Conservation (phyloP, 1,140 invertebrate genomes). For the Bombus confusus region DNA sequence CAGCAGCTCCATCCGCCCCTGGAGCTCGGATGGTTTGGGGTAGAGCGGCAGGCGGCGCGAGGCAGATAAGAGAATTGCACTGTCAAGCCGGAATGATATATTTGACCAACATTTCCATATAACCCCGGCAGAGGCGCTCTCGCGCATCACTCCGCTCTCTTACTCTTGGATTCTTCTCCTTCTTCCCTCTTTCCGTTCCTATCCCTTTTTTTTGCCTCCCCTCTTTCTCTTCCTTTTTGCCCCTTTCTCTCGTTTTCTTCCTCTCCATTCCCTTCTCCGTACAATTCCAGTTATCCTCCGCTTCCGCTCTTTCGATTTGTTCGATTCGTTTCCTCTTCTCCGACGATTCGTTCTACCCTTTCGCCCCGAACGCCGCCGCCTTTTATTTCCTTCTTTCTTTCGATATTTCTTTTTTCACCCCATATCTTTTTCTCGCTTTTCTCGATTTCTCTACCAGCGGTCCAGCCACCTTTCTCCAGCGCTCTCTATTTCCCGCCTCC, state of each 20-base stretch:
- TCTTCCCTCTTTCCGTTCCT: constrained; percentile 30
- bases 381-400: constrained; percentile 28
- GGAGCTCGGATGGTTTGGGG: constrained; percentile 76
- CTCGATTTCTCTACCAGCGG: constrained; percentile 18
- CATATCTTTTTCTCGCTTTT: background rate
- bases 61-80: constrained; percentile 93
- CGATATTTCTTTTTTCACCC: background rate
- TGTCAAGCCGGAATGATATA: constrained; percentile 93
- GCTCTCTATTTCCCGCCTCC: constrained; percentile 19
- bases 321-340: constrained; percentile 52
- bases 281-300: constrained; percentile 36
- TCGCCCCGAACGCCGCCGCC: constrained; percentile 8
- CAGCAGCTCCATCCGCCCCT: constrained; percentile 74
- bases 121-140: constrained; percentile 80
- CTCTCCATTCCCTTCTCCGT: background rate
- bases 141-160: constrained; percentile 71
- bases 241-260: constrained; percentile 34
- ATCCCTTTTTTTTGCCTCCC: constrained; percentile 23
- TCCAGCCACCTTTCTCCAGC: background rate
- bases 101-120: constrained; percentile 93
- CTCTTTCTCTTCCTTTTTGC: constrained; percentile 11
- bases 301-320: constrained; percentile 57
- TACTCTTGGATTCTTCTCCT: constrained; percentile 64
- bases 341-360: constrained; percentile 53
- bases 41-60: constrained; percentile 76